phyloP scores from a whole-genome alignment of 2,888 invertebrate genomes.

The Cerastis rubricosa region DNA sequence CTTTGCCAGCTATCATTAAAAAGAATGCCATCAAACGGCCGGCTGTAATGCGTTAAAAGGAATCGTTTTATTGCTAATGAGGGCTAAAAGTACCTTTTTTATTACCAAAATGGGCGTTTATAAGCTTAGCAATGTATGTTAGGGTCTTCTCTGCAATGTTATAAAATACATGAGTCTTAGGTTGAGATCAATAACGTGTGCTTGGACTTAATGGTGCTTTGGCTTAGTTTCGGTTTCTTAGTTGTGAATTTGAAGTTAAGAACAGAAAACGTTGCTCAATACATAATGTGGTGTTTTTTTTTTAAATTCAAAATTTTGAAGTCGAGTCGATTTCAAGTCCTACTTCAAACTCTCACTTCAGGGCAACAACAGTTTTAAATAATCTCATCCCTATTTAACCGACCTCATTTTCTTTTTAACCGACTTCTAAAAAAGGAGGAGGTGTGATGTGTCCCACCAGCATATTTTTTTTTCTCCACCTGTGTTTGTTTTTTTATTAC shows the following conservation, averaged over 20 bases:
- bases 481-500: too few species aligned
- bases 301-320: background rate
- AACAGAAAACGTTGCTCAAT: background rate
- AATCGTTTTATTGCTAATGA: constrained; percentile 38
- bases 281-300: background rate
- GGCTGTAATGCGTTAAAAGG: constrained; percentile 28
- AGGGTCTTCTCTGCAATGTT: constrained; percentile 17
- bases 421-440: too few species aligned
- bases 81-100: constrained; percentile 29
- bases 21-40: constrained; percentile 33
- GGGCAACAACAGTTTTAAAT: background rate
- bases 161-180: background rate
- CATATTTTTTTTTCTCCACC: too few species aligned
- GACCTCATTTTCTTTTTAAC: background rate
- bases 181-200: background rate
- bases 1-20: constrained; percentile 31
- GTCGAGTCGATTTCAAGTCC: too few species aligned
- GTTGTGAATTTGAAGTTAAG: background rate
- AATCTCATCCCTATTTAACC: background rate
- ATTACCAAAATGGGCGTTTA: constrained; percentile 44
- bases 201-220: background rate
- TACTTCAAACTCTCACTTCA: background rate
- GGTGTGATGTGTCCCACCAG: too few species aligned
- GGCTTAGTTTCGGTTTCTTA: background rate
- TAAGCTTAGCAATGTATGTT: constrained; percentile 33